Percentiles rank a stretch among this genome's conserved stretches.
These are phyloP conservation scores for Scarus forsteni DNA, from an alignment of 2,797 vertebrate genomes.

Conservation along the genomic window DNA sequence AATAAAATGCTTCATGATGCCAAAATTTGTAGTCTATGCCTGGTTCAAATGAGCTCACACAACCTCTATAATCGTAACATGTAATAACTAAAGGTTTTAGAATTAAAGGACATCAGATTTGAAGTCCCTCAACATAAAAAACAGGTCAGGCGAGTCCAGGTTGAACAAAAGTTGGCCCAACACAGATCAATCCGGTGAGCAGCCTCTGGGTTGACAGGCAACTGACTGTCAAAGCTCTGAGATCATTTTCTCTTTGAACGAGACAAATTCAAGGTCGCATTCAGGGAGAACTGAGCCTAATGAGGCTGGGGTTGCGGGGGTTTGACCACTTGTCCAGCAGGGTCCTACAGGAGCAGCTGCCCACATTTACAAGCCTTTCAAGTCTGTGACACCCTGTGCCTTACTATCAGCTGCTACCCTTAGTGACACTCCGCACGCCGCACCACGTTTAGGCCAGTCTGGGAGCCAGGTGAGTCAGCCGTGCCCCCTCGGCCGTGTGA, in stretches of 20 bases:
- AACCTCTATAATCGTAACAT: too few species aligned
- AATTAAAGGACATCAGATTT: constrained; percentile 21
- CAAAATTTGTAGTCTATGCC: too few species aligned
- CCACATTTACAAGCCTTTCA: constrained; percentile 66
- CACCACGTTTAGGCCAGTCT: constrained; percentile 34
- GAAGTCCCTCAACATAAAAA: constrained; percentile 21
- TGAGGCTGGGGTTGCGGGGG: not conserved
- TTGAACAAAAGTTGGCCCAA: constrained; percentile 9
- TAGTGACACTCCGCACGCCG: constrained; percentile 11
- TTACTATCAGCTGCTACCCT: constrained; percentile 73
- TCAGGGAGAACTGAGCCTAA: constrained; percentile 13
- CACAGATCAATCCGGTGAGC: constrained; percentile 54
- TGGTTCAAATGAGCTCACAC: too few species aligned
- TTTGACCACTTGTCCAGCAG: constrained; percentile 57
- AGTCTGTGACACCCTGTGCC: constrained; percentile 60
- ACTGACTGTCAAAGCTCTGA: constrained; percentile 27
- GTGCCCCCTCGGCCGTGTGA: constrained; percentile 50
- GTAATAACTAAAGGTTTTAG: constrained; percentile 7
- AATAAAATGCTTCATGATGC: too few species aligned
- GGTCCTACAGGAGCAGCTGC: constrained; percentile 76
- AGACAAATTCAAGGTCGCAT: constrained; percentile 23
- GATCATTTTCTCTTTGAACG: constrained; percentile 44
- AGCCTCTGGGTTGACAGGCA: constrained; percentile 38
- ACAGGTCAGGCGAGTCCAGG: constrained; percentile 12
- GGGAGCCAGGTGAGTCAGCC: constrained; percentile 55